Conservation (phyloP, 2,888 invertebrate species). For the Leucophenga montana region DNA sequence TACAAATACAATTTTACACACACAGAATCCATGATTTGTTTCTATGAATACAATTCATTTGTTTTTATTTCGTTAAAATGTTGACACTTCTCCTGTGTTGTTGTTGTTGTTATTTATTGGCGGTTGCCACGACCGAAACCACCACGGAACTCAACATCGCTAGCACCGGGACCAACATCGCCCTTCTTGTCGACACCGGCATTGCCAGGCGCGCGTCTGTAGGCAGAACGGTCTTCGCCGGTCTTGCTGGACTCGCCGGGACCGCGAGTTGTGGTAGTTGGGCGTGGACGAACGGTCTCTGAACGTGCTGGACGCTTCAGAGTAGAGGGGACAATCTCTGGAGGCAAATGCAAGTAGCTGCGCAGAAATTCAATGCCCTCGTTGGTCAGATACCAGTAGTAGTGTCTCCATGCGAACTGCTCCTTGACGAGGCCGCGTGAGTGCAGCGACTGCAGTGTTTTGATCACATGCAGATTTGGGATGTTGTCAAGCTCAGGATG, state of each 20-base stretch:
- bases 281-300: slow-evolving; percentile 87
- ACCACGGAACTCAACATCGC: slow-evolving; percentile 92
- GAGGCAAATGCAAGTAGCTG: slow-evolving; percentile 95
- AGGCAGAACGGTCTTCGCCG: slow-evolving; percentile 87
- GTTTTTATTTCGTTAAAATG: not conserved
- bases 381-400: slow-evolving; percentile 98
- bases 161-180: slow-evolving; percentile 96
- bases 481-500: slow-evolving; percentile 96
- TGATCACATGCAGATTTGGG: slow-evolving; percentile 98
- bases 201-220: slow-evolving; percentile 84
- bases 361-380: slow-evolving; percentile 98
- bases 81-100: not conserved
- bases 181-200: slow-evolving; percentile 91
- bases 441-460: slow-evolving; percentile 96
- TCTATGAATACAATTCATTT: not conserved
- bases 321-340: slow-evolving; percentile 99
- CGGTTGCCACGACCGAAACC: slow-evolving; percentile 85
- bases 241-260: slow-evolving; percentile 81
- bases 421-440: slow-evolving; percentile 98
- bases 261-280: slow-evolving; percentile 79
- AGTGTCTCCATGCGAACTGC: slow-evolving; percentile 99
- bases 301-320: slow-evolving; percentile 91
- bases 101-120: slow-evolving; percentile 51
- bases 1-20: slow-evolving; percentile 23
- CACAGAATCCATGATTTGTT: slow-evolving; percentile 15